Conservation (phyloP, 2,888 invertebrate species). For the Hemaris fuciformis region DNA sequence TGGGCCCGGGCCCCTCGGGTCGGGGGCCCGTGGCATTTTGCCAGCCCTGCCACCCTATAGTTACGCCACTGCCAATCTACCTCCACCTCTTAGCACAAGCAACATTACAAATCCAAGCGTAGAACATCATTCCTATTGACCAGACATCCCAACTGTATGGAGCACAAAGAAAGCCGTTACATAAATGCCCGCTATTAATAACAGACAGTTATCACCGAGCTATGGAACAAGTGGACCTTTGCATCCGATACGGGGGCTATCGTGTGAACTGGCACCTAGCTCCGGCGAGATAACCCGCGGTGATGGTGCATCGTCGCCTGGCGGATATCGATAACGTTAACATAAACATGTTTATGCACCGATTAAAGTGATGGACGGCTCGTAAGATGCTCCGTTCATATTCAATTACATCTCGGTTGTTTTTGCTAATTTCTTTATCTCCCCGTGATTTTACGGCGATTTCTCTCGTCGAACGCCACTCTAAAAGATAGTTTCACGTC, state of each 20-base stretch:
- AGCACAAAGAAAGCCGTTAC: not conserved
- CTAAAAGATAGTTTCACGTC: no score
- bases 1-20: no score
- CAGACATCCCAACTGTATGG: not conserved
- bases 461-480: no score
- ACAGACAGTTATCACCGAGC: not conserved
- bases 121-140: no score
- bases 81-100: no score
- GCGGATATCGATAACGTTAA: constrained; percentile 28
- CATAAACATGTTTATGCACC: constrained; percentile 30
- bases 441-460: no score
- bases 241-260: not conserved
- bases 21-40: no score
- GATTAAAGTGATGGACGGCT: constrained; percentile 17
- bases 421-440: no score
- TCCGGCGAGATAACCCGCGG: constrained; percentile 23
- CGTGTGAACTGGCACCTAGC: not conserved
- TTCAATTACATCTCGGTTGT: not conserved
- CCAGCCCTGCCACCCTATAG: no score
- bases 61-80: no score
- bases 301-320: constrained; percentile 22
- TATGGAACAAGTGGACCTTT: constrained; percentile 1
- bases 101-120: no score
- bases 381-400: not conserved
- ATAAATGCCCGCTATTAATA: not conserved